phyloP scores from a whole-genome alignment of 2,888 invertebrate genomes.

The Lucinisca nassula region DNA sequence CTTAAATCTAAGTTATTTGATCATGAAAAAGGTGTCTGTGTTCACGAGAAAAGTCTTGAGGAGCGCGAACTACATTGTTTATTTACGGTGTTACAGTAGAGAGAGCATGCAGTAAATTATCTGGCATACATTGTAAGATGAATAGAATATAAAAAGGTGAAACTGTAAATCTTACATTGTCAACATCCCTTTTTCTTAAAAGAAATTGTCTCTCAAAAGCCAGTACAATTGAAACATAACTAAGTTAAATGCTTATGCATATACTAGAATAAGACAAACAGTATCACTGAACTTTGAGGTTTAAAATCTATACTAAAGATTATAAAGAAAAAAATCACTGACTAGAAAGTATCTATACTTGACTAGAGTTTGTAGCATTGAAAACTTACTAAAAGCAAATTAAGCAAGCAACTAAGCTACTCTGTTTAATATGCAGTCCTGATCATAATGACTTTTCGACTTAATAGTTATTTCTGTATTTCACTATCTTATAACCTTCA shows the following conservation, averaged over 20 bases:
- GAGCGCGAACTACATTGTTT: neutral
- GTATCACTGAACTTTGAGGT: neutral
- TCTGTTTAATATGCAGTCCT: neutral
- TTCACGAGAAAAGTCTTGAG: neutral
- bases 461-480: neutral
- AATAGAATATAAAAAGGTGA: neutral
- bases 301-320: too few species aligned
- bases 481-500: neutral
- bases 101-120: neutral
- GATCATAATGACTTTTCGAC: neutral
- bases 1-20: too few species aligned
- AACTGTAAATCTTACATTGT: neutral
- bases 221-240: neutral
- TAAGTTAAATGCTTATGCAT: neutral
- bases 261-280: neutral
- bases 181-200: neutral
- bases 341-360: neutral
- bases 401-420: neutral
- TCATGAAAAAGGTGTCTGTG: too few species aligned
- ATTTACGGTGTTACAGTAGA: neutral
- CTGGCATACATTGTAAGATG: neutral
- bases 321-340: neutral
- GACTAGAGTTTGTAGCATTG: neutral
- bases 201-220: neutral
- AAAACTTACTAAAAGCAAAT: neutral